These are phyloP conservation scores for Dendrophyllia cribrosa DNA, from an alignment of 64 coral and sea anemone genomes.

Conservation along the genomic window DNA sequence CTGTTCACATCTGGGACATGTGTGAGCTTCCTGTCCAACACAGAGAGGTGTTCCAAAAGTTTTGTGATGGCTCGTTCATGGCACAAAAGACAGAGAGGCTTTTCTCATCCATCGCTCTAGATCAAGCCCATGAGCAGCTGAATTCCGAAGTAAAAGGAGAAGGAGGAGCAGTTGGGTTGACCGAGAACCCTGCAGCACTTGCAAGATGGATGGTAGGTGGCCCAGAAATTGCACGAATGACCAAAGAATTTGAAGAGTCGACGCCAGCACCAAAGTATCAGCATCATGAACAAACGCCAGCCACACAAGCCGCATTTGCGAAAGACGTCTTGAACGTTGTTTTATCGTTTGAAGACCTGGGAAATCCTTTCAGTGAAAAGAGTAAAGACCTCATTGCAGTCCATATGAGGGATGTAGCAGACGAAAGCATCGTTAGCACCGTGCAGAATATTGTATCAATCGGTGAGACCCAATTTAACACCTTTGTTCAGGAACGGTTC, in stretches of 20 bases:
- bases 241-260: neutral
- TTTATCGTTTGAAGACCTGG: slow-evolving; percentile 38
- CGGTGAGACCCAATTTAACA: slow-evolving; percentile 2
- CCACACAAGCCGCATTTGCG: neutral
- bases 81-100: neutral
- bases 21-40: neutral
- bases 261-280: neutral
- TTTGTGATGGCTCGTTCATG: neutral
- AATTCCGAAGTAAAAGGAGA: neutral
- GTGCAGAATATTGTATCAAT: slow-evolving; percentile 1
- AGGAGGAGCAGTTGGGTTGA: neutral
- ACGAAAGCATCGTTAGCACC: neutral
- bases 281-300: slow-evolving; percentile 37
- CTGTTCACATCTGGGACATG: slow-evolving; percentile 18
- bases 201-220: neutral
- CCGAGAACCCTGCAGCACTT: neutral
- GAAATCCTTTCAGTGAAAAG: slow-evolving; percentile 45
- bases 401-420: slow-evolving; percentile 39
- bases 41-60: neutral
- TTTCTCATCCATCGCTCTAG: neutral
- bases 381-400: slow-evolving; percentile 30
- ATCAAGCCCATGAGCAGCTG: neutral
- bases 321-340: slow-evolving; percentile 19
- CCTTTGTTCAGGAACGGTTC: slow-evolving; percentile 26
- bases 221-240: neutral